phyloP scores from a whole-genome alignment of 2,797 vertebrate genomes.

The Spea hammondii region DNA sequence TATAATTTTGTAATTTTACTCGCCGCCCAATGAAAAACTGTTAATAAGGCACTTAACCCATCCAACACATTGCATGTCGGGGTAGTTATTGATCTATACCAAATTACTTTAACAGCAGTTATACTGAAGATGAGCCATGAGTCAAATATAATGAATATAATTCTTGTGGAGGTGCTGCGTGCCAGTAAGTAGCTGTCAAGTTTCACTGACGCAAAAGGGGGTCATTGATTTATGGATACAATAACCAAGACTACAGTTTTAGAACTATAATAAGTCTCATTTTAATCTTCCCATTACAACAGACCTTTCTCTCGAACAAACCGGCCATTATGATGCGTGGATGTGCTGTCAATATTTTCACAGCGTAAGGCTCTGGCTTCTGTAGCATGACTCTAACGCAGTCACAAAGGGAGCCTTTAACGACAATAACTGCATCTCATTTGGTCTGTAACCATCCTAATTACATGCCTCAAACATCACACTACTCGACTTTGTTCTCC shows the following conservation, averaged over 20 bases:
- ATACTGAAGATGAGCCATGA: too few species aligned
- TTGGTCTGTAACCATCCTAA: conserved; percentile 14
- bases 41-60: too few species aligned
- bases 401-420: conserved; percentile 24
- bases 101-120: too few species aligned
- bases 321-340: conserved; percentile 1
- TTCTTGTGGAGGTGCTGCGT: too few species aligned
- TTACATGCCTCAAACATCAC: conserved; percentile 22
- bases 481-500: conserved; percentile 8
- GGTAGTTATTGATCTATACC: too few species aligned
- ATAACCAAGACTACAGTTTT: not conserved
- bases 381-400: not conserved
- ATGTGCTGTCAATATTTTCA: not conserved
- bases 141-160: too few species aligned
- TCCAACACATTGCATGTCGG: too few species aligned
- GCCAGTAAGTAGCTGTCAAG: too few species aligned
- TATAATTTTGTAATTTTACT: too few species aligned
- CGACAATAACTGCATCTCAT: conserved; percentile 9
- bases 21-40: too few species aligned
- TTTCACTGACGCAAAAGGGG: too few species aligned
- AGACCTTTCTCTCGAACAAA: not conserved
- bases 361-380: conserved; percentile 13
- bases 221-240: not conserved
- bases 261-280: not conserved
- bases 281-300: not conserved